Evolutionary conservation across 2,888 invertebrate genomes (phyloP), one percentile per base, ranked within the genome.

Genomic region (Pollenia angustigena): DNA sequence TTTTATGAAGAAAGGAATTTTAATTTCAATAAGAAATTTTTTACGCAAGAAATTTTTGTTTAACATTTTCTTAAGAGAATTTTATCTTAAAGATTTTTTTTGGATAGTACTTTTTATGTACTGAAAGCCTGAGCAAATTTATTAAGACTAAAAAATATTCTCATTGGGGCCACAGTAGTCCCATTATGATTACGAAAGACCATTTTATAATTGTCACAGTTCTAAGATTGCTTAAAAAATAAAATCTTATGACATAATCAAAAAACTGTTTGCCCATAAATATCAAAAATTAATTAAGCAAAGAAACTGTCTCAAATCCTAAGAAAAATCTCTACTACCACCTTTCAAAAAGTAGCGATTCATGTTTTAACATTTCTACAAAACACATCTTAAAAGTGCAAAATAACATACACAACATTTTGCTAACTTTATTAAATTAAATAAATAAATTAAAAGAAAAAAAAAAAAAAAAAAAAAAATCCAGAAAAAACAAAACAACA

Each of bases 391-490:
- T 4, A 56, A 56, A 48, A 66, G 32, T 18, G 32, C 3, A 16
- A 56, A 52, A 48, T 50, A 50, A 48, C 40, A 50, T 9, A 16
- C 32, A 52, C 12, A 71, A 80, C 12, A 71, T 54, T 80, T 80
- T 46, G 23, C 50, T n/a, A 52, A 81, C 42, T 54, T 72, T 14
- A 69, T 76, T 62, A 46, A 52, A 68, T 64, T 18, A 32, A 81
- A 10, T 14, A 44, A 44, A 32, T 10, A 42, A 0, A 52, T 32
- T 44, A 56, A 44, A 52, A 44, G 1, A 64, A 14, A 14, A 48
- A 9, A 50, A 23, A 64, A 18, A 48, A 9, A 50, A 23, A 64
- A 18, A 50, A n/a, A 12, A 18, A 8, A 54, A 84, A n/a, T 40
- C 7, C 7, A 52, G 54, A 54, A 64, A 11, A 32, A 64, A 64